Conservation (phyloP, 2,888 invertebrate species). For the Epistrophe grossulariae region DNA sequence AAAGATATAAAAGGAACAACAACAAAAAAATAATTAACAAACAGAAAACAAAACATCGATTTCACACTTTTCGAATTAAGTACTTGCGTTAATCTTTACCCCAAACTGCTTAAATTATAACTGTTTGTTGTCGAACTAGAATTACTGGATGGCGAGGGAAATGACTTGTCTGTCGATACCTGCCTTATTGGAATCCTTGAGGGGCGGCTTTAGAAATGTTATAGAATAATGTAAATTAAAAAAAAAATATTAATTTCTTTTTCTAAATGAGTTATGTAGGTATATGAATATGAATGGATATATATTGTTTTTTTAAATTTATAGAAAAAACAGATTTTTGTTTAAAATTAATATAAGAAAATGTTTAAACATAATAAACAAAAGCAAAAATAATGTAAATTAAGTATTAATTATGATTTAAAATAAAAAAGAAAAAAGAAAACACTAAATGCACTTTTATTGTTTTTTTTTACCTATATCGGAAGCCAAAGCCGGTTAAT, state of each 20-base stretch:
- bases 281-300: constrained; percentile 5
- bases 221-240: constrained; percentile 50
- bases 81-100: constrained; percentile 80
- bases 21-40: constrained; percentile 31
- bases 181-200: constrained; percentile 84
- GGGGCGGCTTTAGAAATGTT: constrained; percentile 79
- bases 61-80: constrained; percentile 71
- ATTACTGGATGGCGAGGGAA: constrained; percentile 82
- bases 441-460: constrained; percentile 52
- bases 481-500: constrained; percentile 85
- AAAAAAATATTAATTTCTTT: background rate
- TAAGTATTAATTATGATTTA: constrained; percentile 49
- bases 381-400: constrained; percentile 67
- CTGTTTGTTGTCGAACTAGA: constrained; percentile 80
- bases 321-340: background rate
- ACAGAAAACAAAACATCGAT: constrained; percentile 49
- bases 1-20: background rate
- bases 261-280: background rate
- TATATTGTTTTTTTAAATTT: background rate
- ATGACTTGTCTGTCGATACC: constrained; percentile 82
- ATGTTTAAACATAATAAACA: constrained; percentile 61
- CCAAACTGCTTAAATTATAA: constrained; percentile 82
- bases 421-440: constrained; percentile 31
- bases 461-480: constrained; percentile 81
- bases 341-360: background rate